Conservation (phyloP, 1,140 invertebrate genomes). For the Heliconius himera region DNA sequence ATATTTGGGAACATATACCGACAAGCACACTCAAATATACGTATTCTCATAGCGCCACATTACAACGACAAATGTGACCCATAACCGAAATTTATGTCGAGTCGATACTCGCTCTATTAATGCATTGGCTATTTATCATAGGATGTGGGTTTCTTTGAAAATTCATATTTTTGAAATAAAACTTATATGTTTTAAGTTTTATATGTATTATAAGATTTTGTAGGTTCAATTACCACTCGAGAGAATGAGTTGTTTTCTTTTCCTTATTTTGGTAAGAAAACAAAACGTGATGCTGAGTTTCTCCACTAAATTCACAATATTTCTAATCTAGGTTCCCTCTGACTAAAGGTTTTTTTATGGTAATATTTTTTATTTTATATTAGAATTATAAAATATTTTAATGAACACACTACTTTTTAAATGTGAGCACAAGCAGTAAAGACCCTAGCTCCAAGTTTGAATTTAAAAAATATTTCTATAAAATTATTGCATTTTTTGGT, state of each 20-base stretch:
- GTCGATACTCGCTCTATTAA: constrained; percentile 33
- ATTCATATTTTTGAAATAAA: neutral
- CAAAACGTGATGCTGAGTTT: neutral
- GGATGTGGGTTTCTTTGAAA: neutral
- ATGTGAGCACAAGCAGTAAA: too few relatives aligned
- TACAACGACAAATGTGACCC: constrained; percentile 43
- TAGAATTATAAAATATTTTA: too few relatives aligned
- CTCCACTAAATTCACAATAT: neutral
- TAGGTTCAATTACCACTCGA: too few relatives aligned
- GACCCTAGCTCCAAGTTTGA: too few relatives aligned
- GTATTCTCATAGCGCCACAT: constrained; percentile 21
- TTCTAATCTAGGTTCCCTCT: too few relatives aligned
- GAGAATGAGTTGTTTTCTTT: neutral
- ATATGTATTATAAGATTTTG: neutral
- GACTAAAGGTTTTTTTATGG: too few relatives aligned
- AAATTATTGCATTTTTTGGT: too few relatives aligned
- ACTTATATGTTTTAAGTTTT: neutral
- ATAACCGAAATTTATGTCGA: constrained; percentile 39
- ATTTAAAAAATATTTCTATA: too few relatives aligned
- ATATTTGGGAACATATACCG: neutral
- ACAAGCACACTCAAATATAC: neutral
- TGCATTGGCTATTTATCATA: neutral
- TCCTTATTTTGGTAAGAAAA: neutral
- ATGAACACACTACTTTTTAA: too few relatives aligned
- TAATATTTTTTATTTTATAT: too few relatives aligned